Percentiles rank a stretch among this genome's conserved stretches.
Conservation (phyloP, 2,113 vertebrate species). For the Phainopepla nitens region DNA sequence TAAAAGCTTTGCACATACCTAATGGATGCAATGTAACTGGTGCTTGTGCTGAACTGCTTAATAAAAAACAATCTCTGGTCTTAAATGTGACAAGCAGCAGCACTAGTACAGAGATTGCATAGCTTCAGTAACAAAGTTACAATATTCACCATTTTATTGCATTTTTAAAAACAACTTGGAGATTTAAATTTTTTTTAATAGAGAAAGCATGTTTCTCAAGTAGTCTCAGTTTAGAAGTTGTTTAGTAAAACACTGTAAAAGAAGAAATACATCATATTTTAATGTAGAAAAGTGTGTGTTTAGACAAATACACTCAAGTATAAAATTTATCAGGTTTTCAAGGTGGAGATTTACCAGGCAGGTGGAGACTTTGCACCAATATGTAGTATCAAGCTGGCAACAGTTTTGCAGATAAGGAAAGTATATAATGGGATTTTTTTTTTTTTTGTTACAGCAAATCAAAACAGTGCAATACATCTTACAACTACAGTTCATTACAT, state of each 20-base stretch:
- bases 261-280: not conserved
- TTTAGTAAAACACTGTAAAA: not conserved
- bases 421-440: not conserved
- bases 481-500: constrained; percentile 33
- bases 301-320: not conserved
- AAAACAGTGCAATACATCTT: constrained; percentile 44
- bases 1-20: not conserved
- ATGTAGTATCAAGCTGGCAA: not conserved
- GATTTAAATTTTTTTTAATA: not conserved
- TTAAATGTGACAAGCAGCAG: constrained; percentile 6
- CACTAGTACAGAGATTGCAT: not conserved
- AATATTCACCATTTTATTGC: not conserved
- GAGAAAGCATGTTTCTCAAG: not conserved
- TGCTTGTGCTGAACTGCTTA: not conserved
- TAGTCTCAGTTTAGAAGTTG: not conserved
- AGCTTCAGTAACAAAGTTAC: not conserved
- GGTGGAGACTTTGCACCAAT: constrained; percentile 36
- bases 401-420: constrained; percentile 5
- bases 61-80: not conserved
- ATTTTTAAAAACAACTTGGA: not conserved
- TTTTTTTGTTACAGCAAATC: constrained; percentile 10
- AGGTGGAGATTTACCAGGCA: not conserved
- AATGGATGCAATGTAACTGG: not conserved
- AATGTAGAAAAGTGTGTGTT: not conserved
- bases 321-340: not conserved